phyloP scores from a whole-genome alignment of 2,113 vertebrate genomes.

The Pelecanus crispus region DNA sequence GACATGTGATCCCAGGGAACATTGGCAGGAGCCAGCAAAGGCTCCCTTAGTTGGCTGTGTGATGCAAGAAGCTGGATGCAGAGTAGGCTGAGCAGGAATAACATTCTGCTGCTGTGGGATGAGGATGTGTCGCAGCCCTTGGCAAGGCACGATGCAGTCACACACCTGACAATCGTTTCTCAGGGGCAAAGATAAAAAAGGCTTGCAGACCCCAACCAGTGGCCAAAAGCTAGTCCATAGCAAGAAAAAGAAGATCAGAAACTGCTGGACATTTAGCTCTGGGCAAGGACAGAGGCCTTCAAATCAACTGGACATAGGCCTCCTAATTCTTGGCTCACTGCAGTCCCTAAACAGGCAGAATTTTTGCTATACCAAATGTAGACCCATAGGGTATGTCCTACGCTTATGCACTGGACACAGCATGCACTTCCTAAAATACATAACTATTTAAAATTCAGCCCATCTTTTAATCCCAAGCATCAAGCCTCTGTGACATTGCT shows the following conservation, averaged over 20 bases:
- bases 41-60: neutral
- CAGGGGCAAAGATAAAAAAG: neutral
- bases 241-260: neutral
- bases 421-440: neutral
- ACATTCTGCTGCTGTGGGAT: neutral
- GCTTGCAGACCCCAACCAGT: neutral
- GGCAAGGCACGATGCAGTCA: neutral
- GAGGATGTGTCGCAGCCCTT: neutral
- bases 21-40: neutral
- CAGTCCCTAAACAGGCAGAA: neutral
- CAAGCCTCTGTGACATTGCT: neutral
- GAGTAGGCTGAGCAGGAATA: neutral
- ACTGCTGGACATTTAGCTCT: neutral
- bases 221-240: neutral
- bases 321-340: neutral
- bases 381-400: neutral
- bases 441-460: neutral
- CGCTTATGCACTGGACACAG: neutral
- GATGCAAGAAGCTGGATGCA: neutral
- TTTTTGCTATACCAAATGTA: neutral
- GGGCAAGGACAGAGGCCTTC: neutral
- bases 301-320: neutral
- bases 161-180: neutral
- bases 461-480: neutral
- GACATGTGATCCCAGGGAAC: neutral